Evolutionary conservation across 2,888 invertebrate genomes (phyloP).

Genomic region (Platerodrilus igneus): DNA sequence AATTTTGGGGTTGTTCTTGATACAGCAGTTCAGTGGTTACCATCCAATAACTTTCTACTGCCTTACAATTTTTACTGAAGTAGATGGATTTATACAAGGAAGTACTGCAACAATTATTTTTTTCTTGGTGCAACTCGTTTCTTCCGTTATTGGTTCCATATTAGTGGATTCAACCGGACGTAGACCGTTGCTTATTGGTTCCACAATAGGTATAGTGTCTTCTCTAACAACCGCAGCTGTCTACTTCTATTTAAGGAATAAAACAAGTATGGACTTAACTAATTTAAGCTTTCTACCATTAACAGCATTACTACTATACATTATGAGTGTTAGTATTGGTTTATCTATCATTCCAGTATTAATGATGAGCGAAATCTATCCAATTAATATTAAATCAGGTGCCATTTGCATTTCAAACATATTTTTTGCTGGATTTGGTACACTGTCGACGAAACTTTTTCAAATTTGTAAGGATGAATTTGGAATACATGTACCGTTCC

Average conservation of each 20-base stretch:
- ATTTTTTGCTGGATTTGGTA: conserved; percentile 46
- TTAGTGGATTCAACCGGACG: conserved; percentile 60
- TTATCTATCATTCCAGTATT: conserved; percentile 50
- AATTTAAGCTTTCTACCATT: too few relatives aligned
- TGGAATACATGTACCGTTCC: conserved; percentile 61
- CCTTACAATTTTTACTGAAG: conserved; percentile 54
- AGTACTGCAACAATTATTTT: conserved; percentile 54
- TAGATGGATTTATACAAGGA: conserved; percentile 44
- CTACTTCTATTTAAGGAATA: too few relatives aligned
- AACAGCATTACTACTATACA: conserved; percentile 46
- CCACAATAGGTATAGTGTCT: conserved; percentile 43
- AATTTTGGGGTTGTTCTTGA: conserved; percentile 54
- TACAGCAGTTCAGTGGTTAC: conserved; percentile 59
- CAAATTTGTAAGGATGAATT: conserved; percentile 52
- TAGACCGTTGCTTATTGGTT: conserved; percentile 56
- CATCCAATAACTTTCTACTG: conserved; percentile 57
- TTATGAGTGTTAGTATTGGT: conserved; percentile 49
- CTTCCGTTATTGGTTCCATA: conserved; percentile 53
- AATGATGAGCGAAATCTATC: conserved; percentile 50
- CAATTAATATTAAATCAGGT: conserved; percentile 50
- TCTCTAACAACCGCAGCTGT: too few relatives aligned
- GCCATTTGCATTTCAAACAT: conserved; percentile 51
- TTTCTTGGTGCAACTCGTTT: conserved; percentile 54
- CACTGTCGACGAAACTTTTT: conserved; percentile 46
- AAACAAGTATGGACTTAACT: too few relatives aligned